Base-by-base conservation (phyloP, 2,113 vertebrate species). In the Cyanistes caeruleus region DNA sequence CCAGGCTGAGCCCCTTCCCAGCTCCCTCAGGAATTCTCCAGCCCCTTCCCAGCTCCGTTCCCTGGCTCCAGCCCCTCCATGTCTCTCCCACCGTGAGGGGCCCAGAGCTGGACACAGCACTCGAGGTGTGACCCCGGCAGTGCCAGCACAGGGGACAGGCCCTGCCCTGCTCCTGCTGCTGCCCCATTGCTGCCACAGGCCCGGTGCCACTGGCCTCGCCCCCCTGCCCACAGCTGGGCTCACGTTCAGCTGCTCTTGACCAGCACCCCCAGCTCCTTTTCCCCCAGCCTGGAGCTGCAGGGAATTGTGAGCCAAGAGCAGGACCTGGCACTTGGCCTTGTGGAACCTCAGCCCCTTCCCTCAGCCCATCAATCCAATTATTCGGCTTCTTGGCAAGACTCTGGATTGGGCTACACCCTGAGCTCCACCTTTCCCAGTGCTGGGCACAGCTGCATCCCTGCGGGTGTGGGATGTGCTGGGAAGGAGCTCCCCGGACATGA, bases 391-490 rank as follows among this genome's bases (percentile, higher is more conserved):
- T 27, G 58, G 16, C 17, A 3, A 22, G 25, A 15, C 31, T 39
- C 75, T 81, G 39, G 51, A 23, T 55, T 55, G 84, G 85, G 25
- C 25, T 80, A 7, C 30, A n/a, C 58, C n/a, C n/a, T 12, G 24
- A 28, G 23, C 68, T 87, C 18, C 15, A 1, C 14, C 78, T 8
- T 33, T 44, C 21, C 8, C 75, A 15, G 14, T 56, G 35, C 60
- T 17, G 69, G 28, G 22, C 33, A 74, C 63, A 39, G 84, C 64
- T 44, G 60, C 35, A 1, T 21, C 46, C 37, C 39, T n/a, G 53
- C 0, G 0, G 19, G 16, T 0, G 27, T 2, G 3, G 24, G 58
- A 20, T 19, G 53, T 37, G 18, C 77, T 69, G 79, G 75, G 77
- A 46, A 56, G 62, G 59, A 64, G 59, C 41, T 80, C 41, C 41